Base-by-base conservation (phyloP, 2,888 invertebrate genomes). In the Aelia acuminata region DNA sequence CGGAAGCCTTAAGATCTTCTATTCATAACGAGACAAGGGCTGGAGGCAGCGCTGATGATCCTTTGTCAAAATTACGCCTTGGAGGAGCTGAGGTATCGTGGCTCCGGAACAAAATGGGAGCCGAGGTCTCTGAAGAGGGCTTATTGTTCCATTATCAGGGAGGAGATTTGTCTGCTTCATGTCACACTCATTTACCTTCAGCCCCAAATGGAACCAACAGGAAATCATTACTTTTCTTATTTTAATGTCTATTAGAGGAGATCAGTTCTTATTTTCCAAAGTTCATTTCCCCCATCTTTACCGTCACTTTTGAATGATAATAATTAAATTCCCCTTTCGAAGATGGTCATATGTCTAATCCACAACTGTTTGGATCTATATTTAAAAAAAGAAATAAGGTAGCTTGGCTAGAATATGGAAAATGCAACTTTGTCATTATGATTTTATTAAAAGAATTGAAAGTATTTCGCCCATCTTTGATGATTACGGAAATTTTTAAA, bases 211-310 rank as follows among this genome's bases (percentile, higher is more conserved):
- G 80, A 43, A 18, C 15, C 22, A 47, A 47, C 80, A 80, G 80
- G 80, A 43, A 80, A 80, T 80, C 43, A 80, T 80, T 80, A n/a
- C 43, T 80, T 75, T 80, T 43, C 43, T 80, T 80, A 80, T 47
- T n/a, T 80, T 20, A 43, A n/a, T 3, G 13, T n/a, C n/a, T 11
- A 43, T 80, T 43, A 80, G 80, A 3, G 31, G 15, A 31, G 15
- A 20, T 1, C 26, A 1, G n/a, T n/a, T n/a, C n/a, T n/a, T 70
- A 18, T 35, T 11, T 15, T 57, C 35, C 18, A 35, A 5, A 11
- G 63, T 70, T 70, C 35, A 35, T 70, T 13, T 4, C 63, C 35
- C 8, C 20, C 18, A 43, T 7, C n/a, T n/a, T 31, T 3, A 63
- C 26, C 4, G 3, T 15, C 31, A 70, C 8, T 70, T 35, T 26